Conservation (phyloP, 1,140 invertebrate species). For the Aricia agestis region DNA sequence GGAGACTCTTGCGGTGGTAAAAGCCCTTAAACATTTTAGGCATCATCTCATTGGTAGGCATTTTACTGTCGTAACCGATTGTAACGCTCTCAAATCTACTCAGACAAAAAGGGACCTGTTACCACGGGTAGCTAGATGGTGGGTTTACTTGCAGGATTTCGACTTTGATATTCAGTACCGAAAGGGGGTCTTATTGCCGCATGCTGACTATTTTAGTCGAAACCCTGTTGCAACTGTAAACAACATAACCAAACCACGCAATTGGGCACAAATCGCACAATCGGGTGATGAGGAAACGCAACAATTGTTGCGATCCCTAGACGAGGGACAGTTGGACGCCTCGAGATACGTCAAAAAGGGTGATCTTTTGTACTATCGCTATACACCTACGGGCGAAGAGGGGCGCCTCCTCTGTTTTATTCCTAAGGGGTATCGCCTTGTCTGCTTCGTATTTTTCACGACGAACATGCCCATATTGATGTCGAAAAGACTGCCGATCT, state of each 20-base stretch:
- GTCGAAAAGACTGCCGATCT: constrained; percentile 2
- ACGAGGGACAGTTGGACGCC: constrained; percentile 5
- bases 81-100: constrained; percentile 23
- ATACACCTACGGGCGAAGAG: constrained; percentile 3
- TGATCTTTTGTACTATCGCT: constrained; percentile 12
- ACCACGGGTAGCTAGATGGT: constrained; percentile 14
- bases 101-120: constrained; percentile 22
- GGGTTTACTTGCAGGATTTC: constrained; percentile 23
- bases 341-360: not conserved
- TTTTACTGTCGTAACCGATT: constrained; percentile 22
- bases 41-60: constrained; percentile 17
- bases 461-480: constrained; percentile 14
- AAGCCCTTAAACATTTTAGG: constrained; percentile 19
- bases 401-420: constrained; percentile 16
- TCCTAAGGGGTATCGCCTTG: constrained; percentile 19
- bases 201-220: constrained; percentile 21
- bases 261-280: constrained; percentile 23
- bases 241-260: constrained; percentile 16
- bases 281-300: constrained; percentile 5
- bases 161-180: constrained; percentile 17
- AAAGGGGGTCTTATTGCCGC: constrained; percentile 12
- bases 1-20: constrained; percentile 20
- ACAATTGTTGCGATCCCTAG: not conserved
- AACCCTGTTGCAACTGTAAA: constrained; percentile 2
- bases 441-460: constrained; percentile 20